Evolutionary conservation across 1,140 invertebrate species (phyloP), one percentile per base, ranked within the genome.

Genomic region (Drosophila equinoxialis): DNA sequence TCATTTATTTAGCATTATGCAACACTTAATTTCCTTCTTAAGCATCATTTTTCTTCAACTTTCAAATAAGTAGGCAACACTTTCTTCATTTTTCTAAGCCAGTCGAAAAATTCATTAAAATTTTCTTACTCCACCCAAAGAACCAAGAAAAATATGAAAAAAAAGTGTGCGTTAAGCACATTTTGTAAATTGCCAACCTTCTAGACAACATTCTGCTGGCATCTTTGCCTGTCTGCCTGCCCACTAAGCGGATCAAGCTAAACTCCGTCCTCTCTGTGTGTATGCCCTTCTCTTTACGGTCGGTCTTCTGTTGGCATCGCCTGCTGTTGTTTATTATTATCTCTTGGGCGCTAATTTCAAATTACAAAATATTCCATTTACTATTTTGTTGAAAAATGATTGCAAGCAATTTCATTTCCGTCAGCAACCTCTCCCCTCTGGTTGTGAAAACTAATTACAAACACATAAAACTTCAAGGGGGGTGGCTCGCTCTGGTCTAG

Each of bases 401-500:
- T 89, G 84, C 84, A 69, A 89, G 84, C 84, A 78, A 89, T 89
- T 89, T 89, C 84, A 89, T 89, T 89, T 89, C 84, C 84, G 84
- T 61, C 79, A 70, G 55, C 57, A 65, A 30, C 39, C 8, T 30
- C 23, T 20, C 33, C 17, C 8, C 17, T 33, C 35, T 17, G 64
- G 66, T 58, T 70, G 72, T 23, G 73, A 89, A 87, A 87, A 87
- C 80, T 87, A 87, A 87, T 87, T 87, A 87, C 83, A 89, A 89
- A 79, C 79, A 83, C 84, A 83, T 86, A 87, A 86, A 86, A 87
- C 76, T 71, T 79, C 72, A 76, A 51, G 45, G 66, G 69, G 83
- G 76, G 74, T 72, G 65, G 37, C 59, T 62, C 58, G 58, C 58
- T 51, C 57, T 39, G 62, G 30, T 39, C 13, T 14, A 17, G 5